Base-by-base conservation (phyloP, 2,888 invertebrate species). In the Archaeoteleia sp. region DNA sequence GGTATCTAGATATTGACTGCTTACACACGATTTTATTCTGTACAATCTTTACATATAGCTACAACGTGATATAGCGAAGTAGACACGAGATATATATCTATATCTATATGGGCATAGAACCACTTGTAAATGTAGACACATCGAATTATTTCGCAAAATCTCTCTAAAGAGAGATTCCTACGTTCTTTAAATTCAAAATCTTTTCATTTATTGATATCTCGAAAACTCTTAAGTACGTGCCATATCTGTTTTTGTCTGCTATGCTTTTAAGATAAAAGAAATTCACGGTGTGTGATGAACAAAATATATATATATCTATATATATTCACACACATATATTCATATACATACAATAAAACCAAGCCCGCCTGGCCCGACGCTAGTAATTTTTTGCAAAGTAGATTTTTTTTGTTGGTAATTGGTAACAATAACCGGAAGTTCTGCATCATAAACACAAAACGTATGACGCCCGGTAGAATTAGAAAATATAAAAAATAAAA, bases 1-100 rank as follows among this genome's bases (percentile, higher is more conserved):
- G 55, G 51, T 58, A 65, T 65, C 65, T 54, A 25, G 66, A 60
- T 66, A 66, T 66, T 54, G 66, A 67, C 66, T 67, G 66, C 66
- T 67, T 60, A 60, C 60, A 67, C 54, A 60, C 60, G 43, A 60
- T 67, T 67, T 67, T 67, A 67, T 60, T 54, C 45, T 45, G 54
- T 60, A 32, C 49, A 55, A 57, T 53, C 45, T 45, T 48, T 34
- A 57, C 29, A 40, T 46, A 25, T 49, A 39, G 45, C 37, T 42
- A 49, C 10, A 25, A 4, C 35, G 15, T 34, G 46, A 35, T 42
- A 48, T 45, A 40, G 37, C 42, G 13, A 25, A 13, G 45, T 35
- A 48, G 54, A 8, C 53, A 55, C 40, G 32, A 40, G 13, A 57
- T 43, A 46, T 27, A 34, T 20, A 25, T 40, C 29, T 32, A 45